A percentile compares a stretch with the other conserved stretches of the same genome.
phyloP scores from a whole-genome alignment of 2,888 invertebrate genomes.

The Parnassius apollo region DNA sequence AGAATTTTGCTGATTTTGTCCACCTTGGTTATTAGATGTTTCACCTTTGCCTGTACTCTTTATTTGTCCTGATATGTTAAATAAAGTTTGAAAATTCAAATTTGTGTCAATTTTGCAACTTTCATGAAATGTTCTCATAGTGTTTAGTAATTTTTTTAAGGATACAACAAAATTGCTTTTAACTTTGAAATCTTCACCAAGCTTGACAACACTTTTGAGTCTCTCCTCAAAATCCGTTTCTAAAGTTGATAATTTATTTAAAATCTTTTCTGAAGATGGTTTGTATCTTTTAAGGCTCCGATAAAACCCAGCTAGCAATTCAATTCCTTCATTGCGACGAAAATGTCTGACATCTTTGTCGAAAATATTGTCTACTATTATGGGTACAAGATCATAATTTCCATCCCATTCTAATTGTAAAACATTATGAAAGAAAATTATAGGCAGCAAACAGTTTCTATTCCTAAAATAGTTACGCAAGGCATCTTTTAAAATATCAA shows the following conservation, averaged over 20 bases:
- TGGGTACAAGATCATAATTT: conserved; percentile 80
- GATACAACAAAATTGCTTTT: conserved; percentile 81
- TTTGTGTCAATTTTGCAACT: conserved; percentile 54
- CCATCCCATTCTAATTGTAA: conserved; percentile 85
- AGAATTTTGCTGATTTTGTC: conserved; percentile 35
- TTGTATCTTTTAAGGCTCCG: conserved; percentile 78
- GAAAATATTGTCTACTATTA: conserved; percentile 82
- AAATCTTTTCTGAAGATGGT: conserved; percentile 50
- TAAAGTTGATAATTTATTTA: conserved; percentile 57
- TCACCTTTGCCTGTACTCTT: conserved; percentile 51
- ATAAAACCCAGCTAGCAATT: conserved; percentile 84
- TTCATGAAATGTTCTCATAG: conserved; percentile 72
- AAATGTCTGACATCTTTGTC: conserved; percentile 82
- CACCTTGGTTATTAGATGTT: conserved; percentile 41
- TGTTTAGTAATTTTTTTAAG: conserved; percentile 77
- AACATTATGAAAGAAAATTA: conserved; percentile 83
- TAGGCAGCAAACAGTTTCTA: conserved; percentile 83
- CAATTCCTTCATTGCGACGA: conserved; percentile 84
- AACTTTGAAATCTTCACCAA: conserved; percentile 59
- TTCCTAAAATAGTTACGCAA: conserved; percentile 82
- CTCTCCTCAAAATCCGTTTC: conserved; percentile 69
- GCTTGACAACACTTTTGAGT: conserved; percentile 49
- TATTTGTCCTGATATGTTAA: conserved; percentile 49
- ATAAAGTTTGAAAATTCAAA: conserved; percentile 54
- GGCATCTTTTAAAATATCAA: conserved; percentile 75